Percentiles rank a stretch among this genome's conserved stretches.
Evolutionary conservation across 2,113 vertebrate genomes (phyloP).

Genomic region (Paramisgurnus dabryanus): DNA sequence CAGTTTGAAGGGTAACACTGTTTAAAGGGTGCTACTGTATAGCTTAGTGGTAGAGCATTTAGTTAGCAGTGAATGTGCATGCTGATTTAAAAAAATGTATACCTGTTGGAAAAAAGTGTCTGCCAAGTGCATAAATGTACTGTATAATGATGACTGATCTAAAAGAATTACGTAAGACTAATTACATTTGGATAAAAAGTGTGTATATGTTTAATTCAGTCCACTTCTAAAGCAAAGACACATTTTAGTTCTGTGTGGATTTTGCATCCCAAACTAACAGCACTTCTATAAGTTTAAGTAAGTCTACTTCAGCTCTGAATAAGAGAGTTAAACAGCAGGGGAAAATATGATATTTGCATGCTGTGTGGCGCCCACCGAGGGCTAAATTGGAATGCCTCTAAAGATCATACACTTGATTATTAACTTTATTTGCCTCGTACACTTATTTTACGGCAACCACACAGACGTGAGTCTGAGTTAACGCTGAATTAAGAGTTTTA

Average conservation of each 20-base stretch:
- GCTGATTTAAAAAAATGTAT: too few relatives aligned
- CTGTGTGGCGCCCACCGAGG: conserved; percentile 46
- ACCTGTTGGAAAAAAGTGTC: too few relatives aligned
- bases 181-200: not conserved
- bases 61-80: too few relatives aligned
- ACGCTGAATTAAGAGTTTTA: conserved; percentile 62
- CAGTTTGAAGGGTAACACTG: too few relatives aligned
- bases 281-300: conserved; percentile 8
- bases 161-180: not conserved
- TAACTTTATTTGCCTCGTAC: conserved; percentile 65
- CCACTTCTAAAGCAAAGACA: not conserved
- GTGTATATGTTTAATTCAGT: not conserved
- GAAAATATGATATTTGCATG: conserved; percentile 43
- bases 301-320: conserved; percentile 27
- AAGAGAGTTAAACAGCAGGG: conserved; percentile 49
- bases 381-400: conserved; percentile 54
- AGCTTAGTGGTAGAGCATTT: too few relatives aligned
- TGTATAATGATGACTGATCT: not conserved
- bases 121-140: not conserved
- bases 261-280: not conserved
- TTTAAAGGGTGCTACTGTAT: too few relatives aligned
- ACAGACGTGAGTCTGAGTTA: conserved; percentile 71
- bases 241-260: not conserved
- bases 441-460: conserved; percentile 65
- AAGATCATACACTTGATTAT: conserved; percentile 57